A percentile compares a stretch with the other conserved stretches of the same genome.
phyloP scores from a whole-genome alignment of 2,113 vertebrate genomes.

The Datnioides undecimradiatus region DNA sequence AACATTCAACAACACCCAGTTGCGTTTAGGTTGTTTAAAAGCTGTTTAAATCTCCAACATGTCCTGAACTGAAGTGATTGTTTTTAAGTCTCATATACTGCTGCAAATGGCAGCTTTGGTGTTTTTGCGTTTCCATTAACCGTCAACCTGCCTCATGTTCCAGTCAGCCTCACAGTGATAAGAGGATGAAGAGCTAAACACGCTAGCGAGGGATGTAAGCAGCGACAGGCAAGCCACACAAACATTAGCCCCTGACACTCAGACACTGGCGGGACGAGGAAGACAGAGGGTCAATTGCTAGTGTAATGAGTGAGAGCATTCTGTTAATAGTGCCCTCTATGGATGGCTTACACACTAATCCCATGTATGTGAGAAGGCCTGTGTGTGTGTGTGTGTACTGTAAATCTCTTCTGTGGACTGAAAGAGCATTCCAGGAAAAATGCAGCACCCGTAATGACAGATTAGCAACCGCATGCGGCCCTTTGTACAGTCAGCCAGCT shows the following conservation, averaged over 20 bases:
- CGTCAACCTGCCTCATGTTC: not conserved
- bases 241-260: constrained; percentile 37
- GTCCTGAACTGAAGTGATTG: not conserved
- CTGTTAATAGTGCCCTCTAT: constrained; percentile 59
- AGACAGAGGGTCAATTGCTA: constrained; percentile 50
- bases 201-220: constrained; percentile 4
- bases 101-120: not conserved
- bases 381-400: constrained; percentile 14
- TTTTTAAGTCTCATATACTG: not conserved
- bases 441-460: constrained; percentile 59
- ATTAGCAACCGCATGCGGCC: constrained; percentile 56
- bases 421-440: constrained; percentile 61
- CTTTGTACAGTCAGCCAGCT: constrained; percentile 52
- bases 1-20: not conserved
- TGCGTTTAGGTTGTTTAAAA: not conserved
- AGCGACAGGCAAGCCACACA: not conserved
- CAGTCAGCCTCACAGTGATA: not conserved
- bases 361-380: constrained; percentile 37
- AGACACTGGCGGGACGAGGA: constrained; percentile 23
- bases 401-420: constrained; percentile 26
- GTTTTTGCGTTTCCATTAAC: not conserved
- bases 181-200: constrained; percentile 39
- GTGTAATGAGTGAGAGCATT: constrained; percentile 68
- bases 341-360: constrained; percentile 70
- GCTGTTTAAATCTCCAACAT: not conserved